Conservation (phyloP, 2,888 invertebrate genomes). For the Xestia c-nigrum region DNA sequence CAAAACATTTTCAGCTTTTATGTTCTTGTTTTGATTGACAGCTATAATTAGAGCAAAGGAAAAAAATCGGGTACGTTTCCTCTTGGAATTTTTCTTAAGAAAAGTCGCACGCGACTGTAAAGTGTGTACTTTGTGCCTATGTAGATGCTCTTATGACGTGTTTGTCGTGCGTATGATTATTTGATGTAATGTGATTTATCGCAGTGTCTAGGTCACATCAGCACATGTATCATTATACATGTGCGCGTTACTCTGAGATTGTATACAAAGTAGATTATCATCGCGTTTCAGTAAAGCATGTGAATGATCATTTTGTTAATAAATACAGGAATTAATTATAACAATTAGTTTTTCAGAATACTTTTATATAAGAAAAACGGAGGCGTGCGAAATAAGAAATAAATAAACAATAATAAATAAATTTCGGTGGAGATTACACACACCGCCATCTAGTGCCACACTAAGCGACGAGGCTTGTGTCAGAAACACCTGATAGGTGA, state of each 20-base stretch:
- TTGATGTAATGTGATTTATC: conserved; percentile 24
- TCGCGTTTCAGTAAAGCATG: background rate
- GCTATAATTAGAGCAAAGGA: conserved; percentile 57
- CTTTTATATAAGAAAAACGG: background rate
- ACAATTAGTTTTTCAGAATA: background rate
- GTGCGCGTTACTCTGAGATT: conserved; percentile 15
- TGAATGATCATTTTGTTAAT: background rate
- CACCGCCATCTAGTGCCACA: too few species aligned
- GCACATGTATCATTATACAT: conserved; percentile 14
- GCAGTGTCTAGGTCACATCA: conserved; percentile 31
- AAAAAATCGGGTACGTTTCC: conserved; percentile 43
- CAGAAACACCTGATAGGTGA: too few species aligned
- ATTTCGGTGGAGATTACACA: too few species aligned
- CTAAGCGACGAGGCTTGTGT: too few species aligned
- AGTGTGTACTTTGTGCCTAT: background rate
- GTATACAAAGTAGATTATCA: background rate
- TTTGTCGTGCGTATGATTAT: conserved; percentile 4
- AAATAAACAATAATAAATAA: too few species aligned
- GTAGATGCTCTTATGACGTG: conserved; percentile 12
- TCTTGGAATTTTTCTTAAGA: conserved; percentile 13
- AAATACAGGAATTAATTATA: background rate
- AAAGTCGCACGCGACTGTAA: conserved; percentile 16
- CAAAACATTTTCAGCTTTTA: conserved; percentile 52
- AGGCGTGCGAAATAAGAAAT: too few species aligned
- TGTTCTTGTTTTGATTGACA: conserved; percentile 61